These are phyloP conservation scores for Maccullochella peelii DNA, from an alignment of 2,113 vertebrate genomes.

Conservation along the genomic window DNA sequence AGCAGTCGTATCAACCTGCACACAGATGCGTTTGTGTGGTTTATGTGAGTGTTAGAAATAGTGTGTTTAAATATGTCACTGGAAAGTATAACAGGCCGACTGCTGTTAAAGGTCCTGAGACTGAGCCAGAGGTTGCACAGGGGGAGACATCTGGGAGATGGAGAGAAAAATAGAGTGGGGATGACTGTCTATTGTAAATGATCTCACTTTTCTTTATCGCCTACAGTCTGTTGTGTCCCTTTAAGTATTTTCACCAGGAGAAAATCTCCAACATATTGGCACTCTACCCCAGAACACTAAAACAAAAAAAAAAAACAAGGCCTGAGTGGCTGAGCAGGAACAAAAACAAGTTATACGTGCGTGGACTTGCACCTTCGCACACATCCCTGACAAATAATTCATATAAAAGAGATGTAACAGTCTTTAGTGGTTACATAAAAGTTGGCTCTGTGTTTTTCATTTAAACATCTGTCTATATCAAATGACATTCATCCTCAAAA, in stretches of 20 bases:
- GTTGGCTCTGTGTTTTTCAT: not conserved
- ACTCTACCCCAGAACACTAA: not conserved
- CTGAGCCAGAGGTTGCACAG: slow-evolving; percentile 29
- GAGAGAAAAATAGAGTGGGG: not conserved
- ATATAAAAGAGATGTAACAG: not conserved
- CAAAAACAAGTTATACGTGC: not conserved
- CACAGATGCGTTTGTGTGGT: slow-evolving; percentile 23
- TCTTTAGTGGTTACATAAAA: too few species aligned
- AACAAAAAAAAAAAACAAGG: not conserved
- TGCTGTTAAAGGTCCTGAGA: slow-evolving; percentile 58
- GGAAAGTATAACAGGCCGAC: slow-evolving; percentile 24
- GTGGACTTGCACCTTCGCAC: not conserved
- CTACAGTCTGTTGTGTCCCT: not conserved
- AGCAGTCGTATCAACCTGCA: not conserved
- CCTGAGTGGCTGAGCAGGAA: not conserved
- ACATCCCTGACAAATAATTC: not conserved
- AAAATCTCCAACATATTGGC: not conserved
- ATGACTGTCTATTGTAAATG: not conserved
- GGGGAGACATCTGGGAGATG: slow-evolving; percentile 41
- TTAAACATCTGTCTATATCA: not conserved
- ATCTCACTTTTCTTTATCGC: not conserved
- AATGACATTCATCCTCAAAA: not conserved
- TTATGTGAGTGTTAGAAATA: not conserved
- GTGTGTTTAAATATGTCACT: slow-evolving; percentile 1
- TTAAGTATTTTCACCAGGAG: not conserved